A percentile compares a stretch with the other conserved stretches of the same genome.
These are phyloP conservation scores for Vireo griseus DNA, from an alignment of 2,797 vertebrate species.

Conservation along the genomic window DNA sequence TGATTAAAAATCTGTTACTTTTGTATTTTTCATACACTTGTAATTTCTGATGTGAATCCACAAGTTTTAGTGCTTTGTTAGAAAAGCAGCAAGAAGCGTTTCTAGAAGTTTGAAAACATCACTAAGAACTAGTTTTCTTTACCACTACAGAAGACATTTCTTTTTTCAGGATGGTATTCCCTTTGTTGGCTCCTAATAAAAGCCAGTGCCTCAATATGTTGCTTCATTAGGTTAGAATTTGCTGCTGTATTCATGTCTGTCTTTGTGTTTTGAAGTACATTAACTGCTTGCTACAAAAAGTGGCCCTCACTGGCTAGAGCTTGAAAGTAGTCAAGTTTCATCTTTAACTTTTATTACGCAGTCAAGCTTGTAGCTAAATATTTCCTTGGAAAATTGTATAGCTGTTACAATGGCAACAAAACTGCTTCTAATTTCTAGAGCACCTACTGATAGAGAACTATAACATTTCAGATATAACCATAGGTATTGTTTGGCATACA, in stretches of 20 bases:
- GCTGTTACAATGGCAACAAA: neutral
- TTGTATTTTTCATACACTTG: neutral
- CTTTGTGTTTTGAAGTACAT: neutral
- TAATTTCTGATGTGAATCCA: neutral
- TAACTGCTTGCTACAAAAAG: neutral
- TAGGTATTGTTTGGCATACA: neutral
- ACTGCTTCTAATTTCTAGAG: neutral
- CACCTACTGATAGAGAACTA: neutral
- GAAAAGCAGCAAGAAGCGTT: neutral
- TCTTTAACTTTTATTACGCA: neutral
- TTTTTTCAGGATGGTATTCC: neutral
- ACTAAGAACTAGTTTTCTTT: neutral
- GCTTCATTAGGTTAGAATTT: conserved; percentile 30
- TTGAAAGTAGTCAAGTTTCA: neutral
- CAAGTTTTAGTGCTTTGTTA: neutral
- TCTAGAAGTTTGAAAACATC: neutral
- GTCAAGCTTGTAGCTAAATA: neutral
- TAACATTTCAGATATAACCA: neutral
- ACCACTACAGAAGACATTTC: neutral
- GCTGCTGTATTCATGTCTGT: neutral
- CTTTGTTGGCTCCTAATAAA: conserved; percentile 14
- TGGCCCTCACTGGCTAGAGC: neutral
- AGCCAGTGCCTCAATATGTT: conserved; percentile 15
- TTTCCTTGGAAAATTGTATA: neutral
- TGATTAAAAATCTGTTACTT: neutral